Conservation (phyloP, 2,797 vertebrate genomes). For the Manis javanica region DNA sequence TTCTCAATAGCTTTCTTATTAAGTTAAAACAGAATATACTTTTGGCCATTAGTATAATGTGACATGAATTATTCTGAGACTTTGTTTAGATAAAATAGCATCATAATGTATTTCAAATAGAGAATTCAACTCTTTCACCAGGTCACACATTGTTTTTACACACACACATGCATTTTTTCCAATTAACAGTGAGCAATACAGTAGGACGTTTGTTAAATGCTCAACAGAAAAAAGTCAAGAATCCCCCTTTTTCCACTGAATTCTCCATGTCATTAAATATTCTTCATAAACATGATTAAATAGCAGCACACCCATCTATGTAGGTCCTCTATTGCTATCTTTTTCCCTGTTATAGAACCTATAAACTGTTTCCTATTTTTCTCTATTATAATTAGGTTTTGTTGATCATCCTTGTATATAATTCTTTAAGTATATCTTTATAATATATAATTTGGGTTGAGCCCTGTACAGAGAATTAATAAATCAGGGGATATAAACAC, state of each 20-base stretch:
- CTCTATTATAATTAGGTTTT: background rate
- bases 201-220: conserved; percentile 14
- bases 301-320: background rate
- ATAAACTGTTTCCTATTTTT: conserved; percentile 13
- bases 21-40: background rate
- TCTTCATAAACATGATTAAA: background rate
- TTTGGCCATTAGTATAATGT: background rate
- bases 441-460: background rate
- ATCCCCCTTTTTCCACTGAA: background rate
- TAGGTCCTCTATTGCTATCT: background rate
- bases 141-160: background rate
- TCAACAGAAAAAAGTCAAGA: background rate
- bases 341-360: background rate
- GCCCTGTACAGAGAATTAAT: background rate
- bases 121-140: background rate
- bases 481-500: conserved; percentile 10
- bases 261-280: background rate
- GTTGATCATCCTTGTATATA: background rate
- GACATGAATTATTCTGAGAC: background rate
- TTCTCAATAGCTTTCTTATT: background rate
- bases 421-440: conserved; percentile 16
- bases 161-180: background rate
- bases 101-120: background rate
- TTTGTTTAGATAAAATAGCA: background rate
- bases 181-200: background rate